phyloP scores from a whole-genome alignment of 2,797 vertebrate species.

The Tamandua tetradactyla region DNA sequence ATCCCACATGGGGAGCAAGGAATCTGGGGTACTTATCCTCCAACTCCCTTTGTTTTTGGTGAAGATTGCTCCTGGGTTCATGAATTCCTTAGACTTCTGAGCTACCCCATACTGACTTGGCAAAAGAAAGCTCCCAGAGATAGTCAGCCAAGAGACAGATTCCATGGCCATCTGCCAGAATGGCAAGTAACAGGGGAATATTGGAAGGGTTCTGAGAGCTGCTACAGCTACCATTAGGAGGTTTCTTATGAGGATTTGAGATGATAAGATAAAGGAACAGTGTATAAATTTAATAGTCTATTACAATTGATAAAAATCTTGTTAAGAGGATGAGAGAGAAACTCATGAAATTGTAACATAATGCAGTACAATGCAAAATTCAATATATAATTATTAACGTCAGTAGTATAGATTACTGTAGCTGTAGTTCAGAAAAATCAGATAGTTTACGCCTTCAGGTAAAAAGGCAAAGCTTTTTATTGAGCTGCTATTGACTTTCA shows the following conservation, averaged over 20 bases:
- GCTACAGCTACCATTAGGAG: neutral
- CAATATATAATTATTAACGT: slow-evolving; percentile 27
- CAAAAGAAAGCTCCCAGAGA: neutral
- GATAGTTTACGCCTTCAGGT: neutral
- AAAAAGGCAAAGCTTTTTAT: neutral
- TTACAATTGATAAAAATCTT: neutral
- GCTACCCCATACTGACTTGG: neutral
- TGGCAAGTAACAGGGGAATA: neutral
- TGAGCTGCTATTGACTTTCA: neutral
- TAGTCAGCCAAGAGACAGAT: neutral
- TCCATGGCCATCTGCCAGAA: neutral
- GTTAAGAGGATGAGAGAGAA: neutral
- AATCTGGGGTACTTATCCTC: neutral
- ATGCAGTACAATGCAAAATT: slow-evolving; percentile 10
- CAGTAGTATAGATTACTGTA: neutral
- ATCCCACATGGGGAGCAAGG: neutral
- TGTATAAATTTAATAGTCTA: neutral
- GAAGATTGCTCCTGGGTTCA: neutral
- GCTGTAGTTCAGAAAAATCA: neutral
- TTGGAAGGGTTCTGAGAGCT: neutral
- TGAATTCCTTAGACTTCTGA: neutral
- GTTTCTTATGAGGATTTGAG: neutral
- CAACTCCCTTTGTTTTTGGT: neutral
- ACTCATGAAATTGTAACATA: neutral
- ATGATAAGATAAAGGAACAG: neutral